Percentiles rank a stretch among this genome's conserved stretches.
phyloP scores from a whole-genome alignment of 2,797 vertebrate species.

The Onychomys arenicola region DNA sequence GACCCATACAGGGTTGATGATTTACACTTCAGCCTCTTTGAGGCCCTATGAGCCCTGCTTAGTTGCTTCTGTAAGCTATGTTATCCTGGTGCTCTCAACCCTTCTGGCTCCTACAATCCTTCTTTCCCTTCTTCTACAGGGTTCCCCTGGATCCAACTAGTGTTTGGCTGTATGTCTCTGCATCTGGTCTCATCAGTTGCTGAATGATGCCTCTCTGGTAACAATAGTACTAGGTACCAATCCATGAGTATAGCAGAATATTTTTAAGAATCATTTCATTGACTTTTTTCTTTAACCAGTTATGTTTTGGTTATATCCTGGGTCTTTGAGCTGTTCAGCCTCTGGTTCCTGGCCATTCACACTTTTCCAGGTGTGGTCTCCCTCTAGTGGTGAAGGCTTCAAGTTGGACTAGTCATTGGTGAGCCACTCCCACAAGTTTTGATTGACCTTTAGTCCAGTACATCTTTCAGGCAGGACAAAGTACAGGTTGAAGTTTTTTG shows the following conservation, averaged over 20 bases:
- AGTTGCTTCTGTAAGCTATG: background rate
- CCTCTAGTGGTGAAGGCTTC: background rate
- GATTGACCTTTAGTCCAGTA: background rate
- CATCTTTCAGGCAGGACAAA: background rate
- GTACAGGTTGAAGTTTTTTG: background rate
- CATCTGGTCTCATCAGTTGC: background rate
- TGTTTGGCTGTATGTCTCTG: background rate
- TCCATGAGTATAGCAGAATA: background rate
- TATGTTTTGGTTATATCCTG: background rate
- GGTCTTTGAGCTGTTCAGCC: background rate
- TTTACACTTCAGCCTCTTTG: background rate
- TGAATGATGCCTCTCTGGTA: background rate
- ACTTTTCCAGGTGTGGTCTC: background rate
- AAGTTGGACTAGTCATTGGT: background rate
- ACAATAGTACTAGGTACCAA: background rate
- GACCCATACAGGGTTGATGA: background rate
- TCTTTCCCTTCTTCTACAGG: background rate
- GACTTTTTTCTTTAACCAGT: background rate
- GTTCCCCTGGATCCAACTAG: background rate
- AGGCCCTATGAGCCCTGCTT: background rate
- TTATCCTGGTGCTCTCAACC: background rate
- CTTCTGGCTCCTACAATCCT: background rate
- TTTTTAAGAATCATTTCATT: background rate
- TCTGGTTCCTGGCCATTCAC: background rate
- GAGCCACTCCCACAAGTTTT: background rate